Evolutionary conservation across 1,140 invertebrate genomes (phyloP).

Genomic region (Apis mellifera): DNA sequence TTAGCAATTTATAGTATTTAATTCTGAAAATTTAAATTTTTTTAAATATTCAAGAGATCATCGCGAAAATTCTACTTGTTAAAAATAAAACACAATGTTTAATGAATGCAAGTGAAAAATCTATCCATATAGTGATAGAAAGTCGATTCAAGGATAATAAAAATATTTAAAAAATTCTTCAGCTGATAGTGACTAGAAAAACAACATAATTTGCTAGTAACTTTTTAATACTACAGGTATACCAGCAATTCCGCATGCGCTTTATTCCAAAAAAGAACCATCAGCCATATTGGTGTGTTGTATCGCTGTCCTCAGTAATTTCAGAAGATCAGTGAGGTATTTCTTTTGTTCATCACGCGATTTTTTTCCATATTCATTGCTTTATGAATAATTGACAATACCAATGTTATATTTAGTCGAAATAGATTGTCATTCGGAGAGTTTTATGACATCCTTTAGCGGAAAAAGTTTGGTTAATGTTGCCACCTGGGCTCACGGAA

Average conservation of each 20-base stretch:
- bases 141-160: background rate
- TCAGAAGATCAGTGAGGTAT: slow-evolving; percentile 78
- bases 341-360: slow-evolving; percentile 33
- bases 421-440: slow-evolving; percentile 22
- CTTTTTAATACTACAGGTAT: slow-evolving; percentile 44
- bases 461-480: slow-evolving; percentile 81
- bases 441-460: slow-evolving; percentile 54
- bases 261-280: slow-evolving; percentile 69
- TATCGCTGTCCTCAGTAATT: slow-evolving; percentile 80
- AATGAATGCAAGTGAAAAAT: background rate
- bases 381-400: background rate
- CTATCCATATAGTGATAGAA: background rate
- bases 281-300: slow-evolving; percentile 82
- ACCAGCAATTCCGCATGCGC: slow-evolving; percentile 66
- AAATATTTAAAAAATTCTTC: background rate
- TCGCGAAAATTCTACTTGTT: background rate
- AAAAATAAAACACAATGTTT: background rate
- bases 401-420: background rate
- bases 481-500: slow-evolving; percentile 76
- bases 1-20: background rate
- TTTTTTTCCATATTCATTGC: background rate
- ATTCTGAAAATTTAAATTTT: background rate
- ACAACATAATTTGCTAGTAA: slow-evolving; percentile 44
- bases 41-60: background rate
- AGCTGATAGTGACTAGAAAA: slow-evolving; percentile 3